Conservation (phyloP, 2,888 invertebrate species). For the Tenthredo distinguenda region DNA sequence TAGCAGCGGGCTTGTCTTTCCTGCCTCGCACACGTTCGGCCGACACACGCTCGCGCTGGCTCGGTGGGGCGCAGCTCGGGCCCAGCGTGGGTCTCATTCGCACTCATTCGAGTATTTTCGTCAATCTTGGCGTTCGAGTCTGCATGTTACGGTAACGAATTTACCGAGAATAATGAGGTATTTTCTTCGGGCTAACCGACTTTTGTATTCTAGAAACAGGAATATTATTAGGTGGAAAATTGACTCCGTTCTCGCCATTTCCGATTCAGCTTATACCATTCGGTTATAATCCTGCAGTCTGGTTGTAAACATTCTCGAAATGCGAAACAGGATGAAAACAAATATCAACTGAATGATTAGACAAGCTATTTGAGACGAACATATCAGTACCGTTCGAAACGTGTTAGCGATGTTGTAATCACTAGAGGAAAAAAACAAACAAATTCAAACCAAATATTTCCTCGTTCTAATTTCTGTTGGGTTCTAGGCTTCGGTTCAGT, state of each 20-base stretch:
- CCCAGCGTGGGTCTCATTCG: slow-evolving; percentile 42
- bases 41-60: background rate
- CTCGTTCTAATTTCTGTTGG: background rate
- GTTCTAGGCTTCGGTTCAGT: background rate
- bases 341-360: background rate
- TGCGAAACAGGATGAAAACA: slow-evolving; percentile 10
- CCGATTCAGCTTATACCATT: background rate
- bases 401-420: background rate
- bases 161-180: background rate
- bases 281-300: background rate
- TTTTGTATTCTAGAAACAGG: background rate
- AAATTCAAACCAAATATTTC: background rate
- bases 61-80: slow-evolving; percentile 23
- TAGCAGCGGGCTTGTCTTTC: slow-evolving; percentile 12
- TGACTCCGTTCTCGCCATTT: background rate
- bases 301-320: background rate
- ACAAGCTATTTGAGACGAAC: background rate
- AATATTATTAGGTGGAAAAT: background rate
- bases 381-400: background rate
- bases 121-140: background rate
- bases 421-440: background rate
- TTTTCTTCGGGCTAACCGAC: background rate
- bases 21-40: slow-evolving; percentile 17
- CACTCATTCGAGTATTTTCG: slow-evolving; percentile 14
- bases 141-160: background rate